Base-by-base conservation (phyloP, 2,113 vertebrate species). In the Rhegmatorhina hoffmannsi region DNA sequence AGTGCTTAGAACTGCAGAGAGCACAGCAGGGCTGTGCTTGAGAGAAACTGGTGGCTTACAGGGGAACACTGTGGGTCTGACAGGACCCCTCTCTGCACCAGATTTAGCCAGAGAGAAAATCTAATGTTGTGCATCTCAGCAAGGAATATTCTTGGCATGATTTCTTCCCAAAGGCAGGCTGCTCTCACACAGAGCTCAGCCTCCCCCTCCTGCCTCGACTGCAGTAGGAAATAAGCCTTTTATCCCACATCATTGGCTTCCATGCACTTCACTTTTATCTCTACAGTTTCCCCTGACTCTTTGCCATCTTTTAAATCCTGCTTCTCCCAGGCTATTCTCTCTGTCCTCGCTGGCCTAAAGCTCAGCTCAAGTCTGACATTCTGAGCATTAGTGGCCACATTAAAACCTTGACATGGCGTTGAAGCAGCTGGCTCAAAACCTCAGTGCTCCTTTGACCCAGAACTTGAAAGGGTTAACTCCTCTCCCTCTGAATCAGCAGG, bases 391-490 rank as follows among this genome's bases (percentile, higher is more conserved):
- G 68, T 17, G 67, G 74, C 77, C 81, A 74, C 81, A 34, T 62
- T 16, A 84, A 91, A 93, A 84, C 87, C 43, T 62, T 21, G 64
- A 12, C 34, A 17, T 16, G 14, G 67, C 84, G 89, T 16, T 81
- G 92, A 94, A 91, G 80, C 29, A 18, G 63, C 77, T 92, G 94
- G 38, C 77, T 89, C 72, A 43, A 40, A 46, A 60, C 50, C 80
- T 60, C 76, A 52, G 67, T 3, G 59, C 59, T 91, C 76, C 84
- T 95, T 84, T 92, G 92, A 84, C 90, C 68, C 90, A 74, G 81
- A 93, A 77, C 46, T 74, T 52, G 68, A 50, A 93, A 95, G 95
- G 92, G 92, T 96, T 95, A 95, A 95, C 73, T 56, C 90, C 53
- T 91, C 36, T 84, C 38, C 63, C 62, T 86, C 87, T 69, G 87